These are phyloP conservation scores for Notospermus geniculatus DNA, from an alignment of 1,140 invertebrate species.

Conservation along the genomic window DNA sequence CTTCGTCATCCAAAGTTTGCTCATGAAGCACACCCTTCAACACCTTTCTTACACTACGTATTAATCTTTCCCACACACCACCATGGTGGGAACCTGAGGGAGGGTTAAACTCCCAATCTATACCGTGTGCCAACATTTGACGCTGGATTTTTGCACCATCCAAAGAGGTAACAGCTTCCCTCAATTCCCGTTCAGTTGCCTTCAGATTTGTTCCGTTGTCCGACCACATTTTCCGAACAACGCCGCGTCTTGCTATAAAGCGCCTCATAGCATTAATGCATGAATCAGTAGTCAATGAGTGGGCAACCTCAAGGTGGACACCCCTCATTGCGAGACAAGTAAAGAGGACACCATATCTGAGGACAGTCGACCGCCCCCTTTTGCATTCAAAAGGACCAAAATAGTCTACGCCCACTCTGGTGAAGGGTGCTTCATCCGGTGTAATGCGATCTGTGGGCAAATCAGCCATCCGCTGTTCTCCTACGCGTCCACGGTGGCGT, in stretches of 20 bases:
- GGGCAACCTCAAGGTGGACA: conserved; percentile 29
- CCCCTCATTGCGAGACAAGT: conserved; percentile 27
- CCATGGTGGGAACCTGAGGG: conserved; percentile 46
- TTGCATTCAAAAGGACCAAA: conserved; percentile 36
- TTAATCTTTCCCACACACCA: conserved; percentile 46
- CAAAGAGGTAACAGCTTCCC: conserved; percentile 20
- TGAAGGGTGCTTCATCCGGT: conserved; percentile 28
- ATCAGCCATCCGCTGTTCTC: conserved; percentile 24
- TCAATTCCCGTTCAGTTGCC: conserved; percentile 26
- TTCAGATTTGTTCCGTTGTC: conserved; percentile 26
- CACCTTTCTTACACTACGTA: conserved; percentile 39
- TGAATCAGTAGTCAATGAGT: conserved; percentile 18
- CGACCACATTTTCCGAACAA: background rate
- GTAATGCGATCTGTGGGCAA: conserved; percentile 18
- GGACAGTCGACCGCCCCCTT: conserved; percentile 14
- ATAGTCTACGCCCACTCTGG: conserved; percentile 32
- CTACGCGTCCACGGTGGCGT: background rate
- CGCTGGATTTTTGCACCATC: conserved; percentile 13
- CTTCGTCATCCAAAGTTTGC: conserved; percentile 13
- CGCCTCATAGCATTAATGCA: conserved; percentile 25
- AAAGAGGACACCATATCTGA: conserved; percentile 33
- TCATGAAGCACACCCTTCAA: conserved; percentile 14
- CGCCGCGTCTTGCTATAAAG: conserved; percentile 25
- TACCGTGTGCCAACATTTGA: conserved; percentile 16
- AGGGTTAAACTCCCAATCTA: conserved; percentile 52